phyloP scores from a whole-genome alignment of 2,797 vertebrate genomes.

The Microctenopoma lineatum region DNA sequence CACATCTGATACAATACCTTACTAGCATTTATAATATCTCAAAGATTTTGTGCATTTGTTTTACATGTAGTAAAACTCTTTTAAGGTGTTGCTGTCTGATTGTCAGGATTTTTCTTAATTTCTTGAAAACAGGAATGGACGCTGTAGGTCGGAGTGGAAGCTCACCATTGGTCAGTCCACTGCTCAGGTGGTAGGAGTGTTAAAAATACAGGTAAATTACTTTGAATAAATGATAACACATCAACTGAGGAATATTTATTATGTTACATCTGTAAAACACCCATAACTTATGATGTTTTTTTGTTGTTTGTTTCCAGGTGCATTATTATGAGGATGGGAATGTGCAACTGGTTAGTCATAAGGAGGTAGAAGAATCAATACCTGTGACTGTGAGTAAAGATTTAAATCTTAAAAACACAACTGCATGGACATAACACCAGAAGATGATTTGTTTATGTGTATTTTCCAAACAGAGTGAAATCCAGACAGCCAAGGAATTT shows the following conservation, averaged over 20 bases:
- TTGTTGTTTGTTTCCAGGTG: slow-evolving; percentile 82
- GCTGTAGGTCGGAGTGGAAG: slow-evolving; percentile 99
- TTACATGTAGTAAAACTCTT: background rate
- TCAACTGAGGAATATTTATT: background rate
- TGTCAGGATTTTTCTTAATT: slow-evolving; percentile 18
- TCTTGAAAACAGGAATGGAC: slow-evolving; percentile 91
- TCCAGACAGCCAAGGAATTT: slow-evolving; percentile 94
- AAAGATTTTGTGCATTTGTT: background rate
- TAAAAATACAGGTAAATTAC: slow-evolving; percentile 95
- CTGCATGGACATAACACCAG: too few species aligned
- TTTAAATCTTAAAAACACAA: background rate
- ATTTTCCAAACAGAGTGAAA: slow-evolving; percentile 87
- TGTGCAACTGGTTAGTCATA: slow-evolving; percentile 99
- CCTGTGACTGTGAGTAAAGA: slow-evolving; percentile 91
- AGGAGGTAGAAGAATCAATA: slow-evolving; percentile 96
- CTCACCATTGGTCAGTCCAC: slow-evolving; percentile 94
- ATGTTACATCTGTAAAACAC: background rate
- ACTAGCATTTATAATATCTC: background rate
- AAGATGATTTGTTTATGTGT: slow-evolving; percentile 14
- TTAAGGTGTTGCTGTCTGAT: background rate
- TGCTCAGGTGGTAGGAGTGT: slow-evolving; percentile 96
- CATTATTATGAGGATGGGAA: slow-evolving; percentile 99
- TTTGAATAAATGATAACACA: background rate
- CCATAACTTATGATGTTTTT: background rate
- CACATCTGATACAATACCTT: background rate